phyloP scores from a whole-genome alignment of 2,113 vertebrate genomes.

The Pimephales promelas region DNA sequence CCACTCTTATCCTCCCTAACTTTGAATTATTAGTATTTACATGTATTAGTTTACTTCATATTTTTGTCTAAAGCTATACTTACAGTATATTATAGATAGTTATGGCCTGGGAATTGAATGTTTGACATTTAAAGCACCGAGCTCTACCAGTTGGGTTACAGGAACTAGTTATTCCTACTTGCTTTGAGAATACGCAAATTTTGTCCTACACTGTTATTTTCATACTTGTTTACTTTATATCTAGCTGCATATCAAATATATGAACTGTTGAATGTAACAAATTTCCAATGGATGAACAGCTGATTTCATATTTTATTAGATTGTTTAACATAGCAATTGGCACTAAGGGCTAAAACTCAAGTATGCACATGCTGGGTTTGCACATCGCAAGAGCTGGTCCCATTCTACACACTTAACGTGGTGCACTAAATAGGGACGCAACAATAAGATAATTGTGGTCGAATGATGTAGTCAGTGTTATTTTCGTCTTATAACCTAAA shows the following conservation, averaged over 20 bases:
- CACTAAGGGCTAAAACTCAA: neutral
- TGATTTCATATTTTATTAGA: neutral
- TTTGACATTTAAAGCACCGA: neutral
- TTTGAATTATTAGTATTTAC: neutral
- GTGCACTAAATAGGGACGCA: neutral
- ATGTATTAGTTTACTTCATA: neutral
- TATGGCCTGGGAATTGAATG: neutral
- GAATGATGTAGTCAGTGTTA: too few species aligned
- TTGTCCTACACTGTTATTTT: neutral
- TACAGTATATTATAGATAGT: neutral
- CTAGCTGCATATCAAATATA: neutral
- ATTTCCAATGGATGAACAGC: neutral
- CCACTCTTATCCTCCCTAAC: neutral
- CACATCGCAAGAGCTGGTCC: neutral
- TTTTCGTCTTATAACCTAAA: too few species aligned
- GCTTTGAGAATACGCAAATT: conserved; percentile 50
- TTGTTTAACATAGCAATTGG: neutral
- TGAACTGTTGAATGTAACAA: neutral
- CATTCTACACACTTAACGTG: neutral
- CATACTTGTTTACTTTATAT: neutral
- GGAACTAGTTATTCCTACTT: neutral
- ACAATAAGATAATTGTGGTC: neutral
- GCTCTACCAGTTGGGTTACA: neutral
- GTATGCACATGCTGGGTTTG: neutral
- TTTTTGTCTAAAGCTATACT: neutral